phyloP scores from a whole-genome alignment of 2,888 invertebrate species.

The Hydriomena furcata region DNA sequence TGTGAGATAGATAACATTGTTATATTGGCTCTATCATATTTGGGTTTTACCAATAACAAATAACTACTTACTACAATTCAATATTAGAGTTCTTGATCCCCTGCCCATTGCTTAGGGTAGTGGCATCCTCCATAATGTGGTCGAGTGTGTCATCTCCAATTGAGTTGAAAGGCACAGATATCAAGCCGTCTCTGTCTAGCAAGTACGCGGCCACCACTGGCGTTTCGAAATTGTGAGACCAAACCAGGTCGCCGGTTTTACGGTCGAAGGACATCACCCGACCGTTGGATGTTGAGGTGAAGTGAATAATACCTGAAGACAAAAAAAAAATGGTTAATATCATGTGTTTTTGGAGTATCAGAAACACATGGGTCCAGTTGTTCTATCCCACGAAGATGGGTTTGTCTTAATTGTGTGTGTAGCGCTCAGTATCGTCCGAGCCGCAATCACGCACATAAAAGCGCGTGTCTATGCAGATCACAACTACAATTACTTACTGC shows the following conservation, averaged over 20 bases:
- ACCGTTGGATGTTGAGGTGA: slow-evolving; percentile 95
- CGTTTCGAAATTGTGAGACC: slow-evolving; percentile 94
- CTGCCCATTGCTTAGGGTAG: slow-evolving; percentile 78
- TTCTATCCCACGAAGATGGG: no score
- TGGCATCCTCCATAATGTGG: slow-evolving; percentile 85
- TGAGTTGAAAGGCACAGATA: slow-evolving; percentile 94
- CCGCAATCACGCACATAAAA: no score
- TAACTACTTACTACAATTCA: slow-evolving; percentile 82
- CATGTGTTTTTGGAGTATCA: no score
- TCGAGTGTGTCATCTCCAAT: slow-evolving; percentile 93
- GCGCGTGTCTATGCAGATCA: no score
- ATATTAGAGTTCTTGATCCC: slow-evolving; percentile 84
- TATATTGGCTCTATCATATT: no score
- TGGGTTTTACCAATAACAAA: background rate
- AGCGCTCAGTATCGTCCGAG: no score
- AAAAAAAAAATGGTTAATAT: slow-evolving; percentile 6
- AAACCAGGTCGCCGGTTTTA: slow-evolving; percentile 90
- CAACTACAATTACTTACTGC: no score
- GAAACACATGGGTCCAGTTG: no score
- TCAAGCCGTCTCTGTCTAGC: slow-evolving; percentile 88
- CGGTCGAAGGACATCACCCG: slow-evolving; percentile 93
- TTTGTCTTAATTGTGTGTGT: no score
- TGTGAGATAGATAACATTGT: background rate
- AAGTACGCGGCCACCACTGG: slow-evolving; percentile 96
- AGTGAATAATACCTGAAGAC: slow-evolving; percentile 90